Conservation (phyloP, 2,797 vertebrate genomes). For the Melanotaenia nigrans region DNA sequence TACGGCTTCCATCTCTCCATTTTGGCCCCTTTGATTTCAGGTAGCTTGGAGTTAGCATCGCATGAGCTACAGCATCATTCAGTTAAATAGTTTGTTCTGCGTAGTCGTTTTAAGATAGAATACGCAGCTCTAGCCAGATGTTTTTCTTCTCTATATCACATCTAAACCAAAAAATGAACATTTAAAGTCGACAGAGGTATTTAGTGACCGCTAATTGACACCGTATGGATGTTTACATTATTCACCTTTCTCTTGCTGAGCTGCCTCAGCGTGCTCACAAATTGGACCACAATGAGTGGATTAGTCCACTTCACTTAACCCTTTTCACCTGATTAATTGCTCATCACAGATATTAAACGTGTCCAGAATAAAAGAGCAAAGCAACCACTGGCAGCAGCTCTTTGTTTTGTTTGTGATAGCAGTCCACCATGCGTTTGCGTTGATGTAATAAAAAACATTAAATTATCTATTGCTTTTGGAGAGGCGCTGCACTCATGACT, state of each 20-base stretch:
- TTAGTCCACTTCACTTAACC: conserved; percentile 4
- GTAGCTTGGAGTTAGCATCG: conserved; percentile 75
- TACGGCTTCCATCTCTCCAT: conserved; percentile 5
- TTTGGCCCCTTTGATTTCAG: conserved; percentile 43
- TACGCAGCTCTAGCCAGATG: not conserved
- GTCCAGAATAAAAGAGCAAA: conserved; percentile 1
- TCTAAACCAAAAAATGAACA: not conserved
- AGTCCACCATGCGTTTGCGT: conserved; percentile 55
- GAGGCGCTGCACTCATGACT: not conserved
- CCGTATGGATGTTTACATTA: conserved; percentile 72
- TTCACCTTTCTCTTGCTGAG: conserved; percentile 41
- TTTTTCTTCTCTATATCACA: not conserved
- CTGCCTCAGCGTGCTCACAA: conserved; percentile 24
- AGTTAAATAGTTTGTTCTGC: conserved; percentile 57
- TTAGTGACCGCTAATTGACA: conserved; percentile 46
- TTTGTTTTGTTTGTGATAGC: conserved; percentile 65
- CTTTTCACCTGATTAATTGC: conserved; percentile 29
- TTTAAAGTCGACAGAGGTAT: not conserved
- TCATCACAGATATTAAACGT: conserved; percentile 1
- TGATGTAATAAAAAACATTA: conserved; percentile 27
- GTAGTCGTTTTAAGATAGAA: conserved; percentile 40
- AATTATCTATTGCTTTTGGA: conserved; percentile 12
- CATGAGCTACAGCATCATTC: conserved; percentile 68
- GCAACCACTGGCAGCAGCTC: conserved; percentile 20
- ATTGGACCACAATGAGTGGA: conserved; percentile 32